A percentile compares a stretch with the other conserved stretches of the same genome.
Conservation (phyloP, 2,113 vertebrate species). For the Sitta europaea region DNA sequence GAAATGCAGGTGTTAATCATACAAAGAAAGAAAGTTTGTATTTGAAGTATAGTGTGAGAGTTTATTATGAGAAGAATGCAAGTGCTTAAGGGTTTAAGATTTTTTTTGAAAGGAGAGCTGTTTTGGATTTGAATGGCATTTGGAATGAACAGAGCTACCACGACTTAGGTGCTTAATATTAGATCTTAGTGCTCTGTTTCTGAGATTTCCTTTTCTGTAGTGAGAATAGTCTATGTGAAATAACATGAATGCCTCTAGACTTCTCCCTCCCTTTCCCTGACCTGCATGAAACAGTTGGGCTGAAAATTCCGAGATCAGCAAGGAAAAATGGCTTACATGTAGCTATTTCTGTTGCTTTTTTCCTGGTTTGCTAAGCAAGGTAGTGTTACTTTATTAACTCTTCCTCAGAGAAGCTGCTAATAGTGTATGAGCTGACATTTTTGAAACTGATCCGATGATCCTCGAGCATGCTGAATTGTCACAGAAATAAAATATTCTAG, state of each 20-base stretch:
- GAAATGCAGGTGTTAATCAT: not conserved
- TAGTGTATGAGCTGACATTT: not conserved
- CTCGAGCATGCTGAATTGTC: not conserved
- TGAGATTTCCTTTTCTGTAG: not conserved
- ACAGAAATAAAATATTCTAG: not conserved
- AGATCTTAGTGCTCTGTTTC: not conserved
- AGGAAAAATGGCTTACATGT: not conserved
- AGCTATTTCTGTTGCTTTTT: not conserved
- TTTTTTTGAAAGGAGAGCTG: not conserved
- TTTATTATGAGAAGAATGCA: not conserved
- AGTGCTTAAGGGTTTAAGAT: not conserved
- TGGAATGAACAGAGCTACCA: not conserved
- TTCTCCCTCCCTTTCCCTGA: too few species aligned
- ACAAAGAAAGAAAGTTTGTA: not conserved
- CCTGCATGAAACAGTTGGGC: not conserved
- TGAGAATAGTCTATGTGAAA: not conserved
- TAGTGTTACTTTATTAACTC: not conserved
- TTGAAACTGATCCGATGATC: not conserved
- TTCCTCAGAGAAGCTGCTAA: not conserved
- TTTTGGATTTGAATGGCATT: not conserved
- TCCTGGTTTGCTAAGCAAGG: not conserved
- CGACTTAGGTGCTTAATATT: not conserved
- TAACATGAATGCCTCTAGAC: not conserved
- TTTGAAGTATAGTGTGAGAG: not conserved
- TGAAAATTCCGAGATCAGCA: not conserved